Evolutionary conservation across 2,888 invertebrate species (phyloP), one percentile per base, ranked within the genome.

Genomic region (Dolichomitus sp.): DNA sequence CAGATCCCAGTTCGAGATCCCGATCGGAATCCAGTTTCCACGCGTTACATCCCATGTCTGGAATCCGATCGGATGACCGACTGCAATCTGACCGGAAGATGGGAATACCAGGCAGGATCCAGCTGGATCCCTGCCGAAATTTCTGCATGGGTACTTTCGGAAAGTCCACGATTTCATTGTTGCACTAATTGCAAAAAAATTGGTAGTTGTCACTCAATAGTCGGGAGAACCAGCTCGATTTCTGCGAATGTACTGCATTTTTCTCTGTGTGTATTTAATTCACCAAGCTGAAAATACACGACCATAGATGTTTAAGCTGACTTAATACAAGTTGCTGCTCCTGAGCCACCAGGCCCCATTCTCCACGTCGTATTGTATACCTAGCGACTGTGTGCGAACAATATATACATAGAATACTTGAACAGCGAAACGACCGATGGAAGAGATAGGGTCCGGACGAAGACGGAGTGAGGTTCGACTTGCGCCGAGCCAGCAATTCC

Each of bases 401-500:
- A 30, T n/a, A 76, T 72, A 37, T 63, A 54, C 48, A 69, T 23
- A 61, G 52, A 59, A 52, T 30, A 50, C 14, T 27, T 27, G 57
- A 59, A 72, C 63, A 65, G 73, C 68, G 83, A 83, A 78, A 85
- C 83, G 73, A 82, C 54, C 75, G 84, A 85, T 81, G 80, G 79
- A 73, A 81, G 82, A 80, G 80, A 84, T 72, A 78, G 76, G 80
- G 73, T 76, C 80, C 57, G 63, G 76, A 83, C 80, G 84, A 84
- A 83, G 84, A 84, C 82, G 73, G 81, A 82, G 82, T 70, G 76
- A 80, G 84, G 76, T 82, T 76, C 75, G 84, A 84, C 74, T 78
- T 73, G 78, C 83, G 85, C 83, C 84, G 72, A 80, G 84, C 78
- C 84, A 84, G 85, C 81, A 84, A 84, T 80, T 85, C 84, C 85